A percentile compares a stretch with the other conserved stretches of the same genome.
Evolutionary conservation across 2,888 invertebrate genomes (phyloP).

Genomic region (Encarsia formosa): DNA sequence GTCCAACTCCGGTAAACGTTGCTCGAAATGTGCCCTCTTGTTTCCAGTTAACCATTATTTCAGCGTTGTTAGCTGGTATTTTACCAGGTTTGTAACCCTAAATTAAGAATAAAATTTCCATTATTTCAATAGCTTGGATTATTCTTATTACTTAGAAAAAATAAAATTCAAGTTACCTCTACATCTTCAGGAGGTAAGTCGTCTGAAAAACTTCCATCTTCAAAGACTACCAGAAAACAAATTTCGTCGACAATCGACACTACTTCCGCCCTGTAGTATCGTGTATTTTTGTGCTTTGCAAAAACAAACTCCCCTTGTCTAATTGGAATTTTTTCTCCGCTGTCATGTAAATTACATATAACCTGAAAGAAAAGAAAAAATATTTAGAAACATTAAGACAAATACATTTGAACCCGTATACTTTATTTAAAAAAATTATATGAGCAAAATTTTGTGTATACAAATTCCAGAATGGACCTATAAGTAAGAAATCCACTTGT

Average conservation of each 20-base stretch:
- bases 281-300: slow-evolving; percentile 60
- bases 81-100: slow-evolving; percentile 42
- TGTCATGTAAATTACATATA: slow-evolving; percentile 42
- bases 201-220: slow-evolving; percentile 59
- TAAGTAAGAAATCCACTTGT: slow-evolving; percentile 11
- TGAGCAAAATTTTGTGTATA: background rate
- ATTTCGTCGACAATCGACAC: slow-evolving; percentile 51
- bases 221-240: slow-evolving; percentile 61
- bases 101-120: background rate
- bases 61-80: slow-evolving; percentile 51
- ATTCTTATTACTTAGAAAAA: background rate
- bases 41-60: slow-evolving; percentile 57
- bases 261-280: slow-evolving; percentile 59
- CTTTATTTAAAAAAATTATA: background rate
- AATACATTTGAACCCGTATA: background rate
- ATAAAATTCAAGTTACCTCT: slow-evolving; percentile 46
- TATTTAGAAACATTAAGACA: background rate
- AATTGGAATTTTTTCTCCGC: slow-evolving; percentile 40
- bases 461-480: slow-evolving; percentile 11
- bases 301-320: slow-evolving; percentile 54
- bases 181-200: slow-evolving; percentile 58
- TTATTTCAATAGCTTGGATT: too few relatives aligned
- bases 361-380: slow-evolving; percentile 32
- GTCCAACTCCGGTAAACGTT: slow-evolving; percentile 51
- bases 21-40: slow-evolving; percentile 54